Evolutionary conservation across 2,888 invertebrate species (phyloP), one percentile per base, ranked within the genome.

Genomic region (Acleris cristana): DNA sequence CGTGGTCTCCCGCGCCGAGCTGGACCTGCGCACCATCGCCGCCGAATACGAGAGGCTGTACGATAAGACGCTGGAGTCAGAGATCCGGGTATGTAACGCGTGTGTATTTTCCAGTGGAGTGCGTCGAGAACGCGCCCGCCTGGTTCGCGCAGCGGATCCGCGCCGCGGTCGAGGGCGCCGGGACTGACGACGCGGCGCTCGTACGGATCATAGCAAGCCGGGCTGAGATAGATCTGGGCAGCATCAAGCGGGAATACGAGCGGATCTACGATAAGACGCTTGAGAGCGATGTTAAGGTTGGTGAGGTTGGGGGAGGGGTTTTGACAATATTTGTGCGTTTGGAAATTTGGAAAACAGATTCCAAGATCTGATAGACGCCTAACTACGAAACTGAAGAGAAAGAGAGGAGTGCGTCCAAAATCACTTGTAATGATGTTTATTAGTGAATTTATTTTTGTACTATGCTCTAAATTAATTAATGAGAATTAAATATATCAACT

Each of bases 131-230:
- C 71, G 94, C 95, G 3, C 91, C 95, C 4, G 94, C 94, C 3
- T 96, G 95, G 90, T 96, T 96, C 86, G 96, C 96, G 14, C 94
- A 94, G 82, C 88, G 95, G 2, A 83, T 96, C 40, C 94, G 95
- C 70, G 83, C 86, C 62, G 94, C 95, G 0, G 94, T 96, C 93
- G 90, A 94, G 74, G 96, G 96, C 12, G 88, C 94, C 3, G 96
- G 96, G 16, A 96, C 96, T 0, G 95, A 95, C 70, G 96, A 96
- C 83, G 83, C 85, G 67, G 93, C 95, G 0, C 86, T 97, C 14
- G 94, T 96, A 51, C 90, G 96, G 69, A 94, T 96, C 71, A 87
- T 96, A 60, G 94, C 95, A 26, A 94, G 94, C 69, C 93, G 96
- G 69, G 93, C 95, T 2, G 95, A 96, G 93, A 88, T 95, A 14